Percentiles rank a stretch among this genome's conserved stretches.
These are phyloP conservation scores for Rhopalosiphum nymphaeae DNA, from an alignment of 2,888 invertebrate species.

Conservation along the genomic window DNA sequence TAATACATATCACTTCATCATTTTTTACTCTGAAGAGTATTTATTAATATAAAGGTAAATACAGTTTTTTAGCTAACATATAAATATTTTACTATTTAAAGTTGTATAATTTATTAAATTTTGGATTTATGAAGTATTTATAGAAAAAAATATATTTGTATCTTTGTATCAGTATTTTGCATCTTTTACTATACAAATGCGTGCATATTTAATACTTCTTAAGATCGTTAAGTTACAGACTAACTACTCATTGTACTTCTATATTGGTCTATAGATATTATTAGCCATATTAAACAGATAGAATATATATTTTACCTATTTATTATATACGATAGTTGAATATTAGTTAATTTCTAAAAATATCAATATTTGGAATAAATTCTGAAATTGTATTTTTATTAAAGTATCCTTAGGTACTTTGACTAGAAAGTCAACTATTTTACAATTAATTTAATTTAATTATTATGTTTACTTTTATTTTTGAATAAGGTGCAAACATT, in stretches of 20 bases:
- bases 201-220: background rate
- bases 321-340: background rate
- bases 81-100: too few species aligned
- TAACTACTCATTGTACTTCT: background rate
- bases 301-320: background rate
- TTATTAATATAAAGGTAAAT: too few species aligned
- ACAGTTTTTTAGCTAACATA: too few species aligned
- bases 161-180: too few species aligned
- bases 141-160: too few species aligned
- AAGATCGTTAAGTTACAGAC: background rate
- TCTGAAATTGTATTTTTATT: background rate
- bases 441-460: background rate
- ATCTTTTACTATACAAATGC: background rate
- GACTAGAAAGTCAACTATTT: background rate
- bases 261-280: background rate
- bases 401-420: background rate
- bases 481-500: conserved; percentile 19
- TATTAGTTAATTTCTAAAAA: background rate
- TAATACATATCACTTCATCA: too few species aligned
- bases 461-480: conserved; percentile 7
- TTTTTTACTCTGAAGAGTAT: too few species aligned
- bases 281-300: background rate
- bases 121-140: too few species aligned
- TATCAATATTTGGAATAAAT: background rate
- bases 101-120: too few species aligned